These are phyloP conservation scores for Sebastes trivittatus DNA, from an alignment of 2,797 vertebrate species.

Conservation along the genomic window DNA sequence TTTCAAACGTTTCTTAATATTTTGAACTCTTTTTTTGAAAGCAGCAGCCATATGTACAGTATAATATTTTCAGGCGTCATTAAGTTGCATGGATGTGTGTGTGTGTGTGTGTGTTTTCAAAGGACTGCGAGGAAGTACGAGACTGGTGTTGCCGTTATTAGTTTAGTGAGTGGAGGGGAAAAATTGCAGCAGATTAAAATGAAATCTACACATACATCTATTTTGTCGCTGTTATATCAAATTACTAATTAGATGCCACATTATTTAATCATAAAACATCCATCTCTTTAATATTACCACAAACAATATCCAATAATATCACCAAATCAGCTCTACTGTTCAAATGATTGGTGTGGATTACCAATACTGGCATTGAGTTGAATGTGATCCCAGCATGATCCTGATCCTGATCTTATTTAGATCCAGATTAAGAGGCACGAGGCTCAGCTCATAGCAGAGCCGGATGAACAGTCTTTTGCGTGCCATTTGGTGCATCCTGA, in stretches of 20 bases:
- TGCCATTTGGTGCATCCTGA: slow-evolving; percentile 36
- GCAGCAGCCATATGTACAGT: slow-evolving; percentile 18
- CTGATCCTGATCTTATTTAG: slow-evolving; percentile 75
- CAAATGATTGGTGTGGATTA: slow-evolving; percentile 65
- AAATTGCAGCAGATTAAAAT: background rate
- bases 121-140: background rate
- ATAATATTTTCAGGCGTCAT: background rate
- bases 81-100: background rate
- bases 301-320: background rate
- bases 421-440: slow-evolving; percentile 69
- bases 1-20: slow-evolving; percentile 53
- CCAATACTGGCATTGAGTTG: slow-evolving; percentile 55
- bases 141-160: background rate
- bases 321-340: slow-evolving; percentile 50
- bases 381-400: slow-evolving; percentile 70
- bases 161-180: background rate
- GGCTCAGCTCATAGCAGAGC: slow-evolving; percentile 49
- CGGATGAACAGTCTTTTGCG: slow-evolving; percentile 39
- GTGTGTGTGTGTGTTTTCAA: background rate
- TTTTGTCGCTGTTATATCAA: background rate
- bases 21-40: slow-evolving; percentile 29
- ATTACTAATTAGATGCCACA: slow-evolving; percentile 10
- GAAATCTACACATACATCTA: background rate
- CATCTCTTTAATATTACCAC: background rate
- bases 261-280: background rate